Evolutionary conservation across 1,140 invertebrate species (phyloP).

Genomic region (Drosophila persimilis): DNA sequence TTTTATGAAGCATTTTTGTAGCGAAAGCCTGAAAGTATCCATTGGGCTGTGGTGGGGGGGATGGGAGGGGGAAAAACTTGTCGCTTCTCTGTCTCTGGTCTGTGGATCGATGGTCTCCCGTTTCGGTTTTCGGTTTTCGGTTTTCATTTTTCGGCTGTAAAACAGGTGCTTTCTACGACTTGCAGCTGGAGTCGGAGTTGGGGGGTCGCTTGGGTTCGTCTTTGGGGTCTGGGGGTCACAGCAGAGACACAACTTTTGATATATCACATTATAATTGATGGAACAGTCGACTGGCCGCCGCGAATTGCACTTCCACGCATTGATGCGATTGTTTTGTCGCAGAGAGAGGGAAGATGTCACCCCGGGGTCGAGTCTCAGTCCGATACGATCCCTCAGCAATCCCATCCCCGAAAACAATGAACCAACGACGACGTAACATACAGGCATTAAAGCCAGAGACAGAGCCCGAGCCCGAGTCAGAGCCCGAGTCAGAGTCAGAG

Average conservation of each 20-base stretch:
- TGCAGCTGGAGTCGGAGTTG: neutral
- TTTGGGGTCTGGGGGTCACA: conserved; percentile 32
- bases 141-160: conserved; percentile 50
- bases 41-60: conserved; percentile 5
- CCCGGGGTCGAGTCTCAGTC: conserved; percentile 3
- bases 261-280: conserved; percentile 79
- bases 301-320: conserved; percentile 51
- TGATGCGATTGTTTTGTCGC: conserved; percentile 42
- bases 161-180: conserved; percentile 74
- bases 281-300: conserved; percentile 28
- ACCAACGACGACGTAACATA: conserved; percentile 29
- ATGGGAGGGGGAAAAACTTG: conserved; percentile 60
- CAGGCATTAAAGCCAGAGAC: conserved; percentile 23
- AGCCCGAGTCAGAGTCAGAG: neutral
- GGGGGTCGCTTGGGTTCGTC: conserved; percentile 1
- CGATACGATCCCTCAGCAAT: conserved; percentile 4
- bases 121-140: conserved; percentile 52
- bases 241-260: conserved; percentile 56
- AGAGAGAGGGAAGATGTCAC: conserved; percentile 17
- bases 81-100: conserved; percentile 25
- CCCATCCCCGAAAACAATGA: conserved; percentile 38
- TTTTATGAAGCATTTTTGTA: conserved; percentile 80
- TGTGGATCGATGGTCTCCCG: conserved; percentile 4
- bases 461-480: neutral
- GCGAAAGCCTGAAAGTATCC: conserved; percentile 60